Evolutionary conservation across 2,113 vertebrate species (phyloP).

Genomic region (Protobothrops mucrosquamatus): DNA sequence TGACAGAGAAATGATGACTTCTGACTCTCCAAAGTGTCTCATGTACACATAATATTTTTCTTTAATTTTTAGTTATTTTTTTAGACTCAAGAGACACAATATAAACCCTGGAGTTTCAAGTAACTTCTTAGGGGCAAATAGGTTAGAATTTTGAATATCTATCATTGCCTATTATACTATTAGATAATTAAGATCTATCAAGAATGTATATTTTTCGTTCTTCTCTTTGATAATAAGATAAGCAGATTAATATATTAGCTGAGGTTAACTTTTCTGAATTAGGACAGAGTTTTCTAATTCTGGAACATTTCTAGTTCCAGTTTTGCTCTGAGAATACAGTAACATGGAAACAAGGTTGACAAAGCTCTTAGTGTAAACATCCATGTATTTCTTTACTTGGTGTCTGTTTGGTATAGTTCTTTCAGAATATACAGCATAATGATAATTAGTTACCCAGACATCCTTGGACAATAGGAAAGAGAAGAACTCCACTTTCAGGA

Average conservation of each 20-base stretch:
- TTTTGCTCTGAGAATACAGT: background rate
- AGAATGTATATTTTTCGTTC: background rate
- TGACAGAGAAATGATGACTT: background rate
- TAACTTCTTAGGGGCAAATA: background rate
- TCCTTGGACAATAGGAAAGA: background rate
- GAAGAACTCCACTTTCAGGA: constrained; percentile 50
- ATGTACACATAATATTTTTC: background rate
- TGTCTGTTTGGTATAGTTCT: background rate
- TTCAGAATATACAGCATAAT: background rate
- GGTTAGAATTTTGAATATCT: background rate
- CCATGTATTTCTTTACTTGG: background rate
- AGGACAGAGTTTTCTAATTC: background rate
- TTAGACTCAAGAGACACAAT: background rate
- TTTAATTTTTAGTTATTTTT: background rate
- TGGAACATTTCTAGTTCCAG: background rate
- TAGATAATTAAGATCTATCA: background rate
- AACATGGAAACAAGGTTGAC: background rate
- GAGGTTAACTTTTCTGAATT: background rate
- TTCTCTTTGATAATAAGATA: background rate
- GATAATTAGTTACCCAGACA: constrained; percentile 40
- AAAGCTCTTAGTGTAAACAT: background rate
- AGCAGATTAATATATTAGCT: background rate
- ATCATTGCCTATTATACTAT: background rate
- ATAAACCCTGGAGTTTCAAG: background rate
- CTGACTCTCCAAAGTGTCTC: background rate